A percentile compares a stretch with the other conserved stretches of the same genome.
Conservation (phyloP, 2,113 vertebrate species). For the Brienomyrus brachyistius region DNA sequence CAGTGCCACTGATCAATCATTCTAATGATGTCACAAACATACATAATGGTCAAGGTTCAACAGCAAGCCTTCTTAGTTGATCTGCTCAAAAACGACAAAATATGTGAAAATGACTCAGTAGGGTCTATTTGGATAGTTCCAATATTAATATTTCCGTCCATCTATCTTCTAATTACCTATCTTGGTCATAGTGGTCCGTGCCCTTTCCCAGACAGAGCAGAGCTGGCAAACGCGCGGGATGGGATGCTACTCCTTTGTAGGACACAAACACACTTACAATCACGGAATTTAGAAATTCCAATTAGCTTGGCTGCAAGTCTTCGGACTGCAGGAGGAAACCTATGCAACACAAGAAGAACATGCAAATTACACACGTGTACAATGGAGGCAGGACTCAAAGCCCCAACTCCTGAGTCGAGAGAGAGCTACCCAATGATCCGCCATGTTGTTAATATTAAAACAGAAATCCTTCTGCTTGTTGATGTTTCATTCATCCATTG, state of each 20-base stretch:
- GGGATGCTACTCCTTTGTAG: background rate
- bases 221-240: background rate
- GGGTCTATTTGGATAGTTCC: background rate
- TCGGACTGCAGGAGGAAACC: background rate
- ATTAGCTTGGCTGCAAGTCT: background rate
- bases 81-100: background rate
- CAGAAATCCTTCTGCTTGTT: background rate
- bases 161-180: background rate
- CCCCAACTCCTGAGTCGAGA: background rate
- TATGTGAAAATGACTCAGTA: background rate
- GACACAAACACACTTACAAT: background rate
- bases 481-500: background rate
- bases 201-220: background rate
- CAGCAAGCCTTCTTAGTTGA: background rate
- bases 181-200: background rate
- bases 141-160: background rate
- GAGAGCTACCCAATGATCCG: background rate
- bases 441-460: background rate
- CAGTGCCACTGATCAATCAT: background rate
- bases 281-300: background rate
- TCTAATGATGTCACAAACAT: background rate
- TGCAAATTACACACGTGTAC: background rate
- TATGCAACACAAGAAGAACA: background rate
- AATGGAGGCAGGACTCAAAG: background rate
- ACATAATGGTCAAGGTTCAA: background rate